Conservation (phyloP, 2,113 vertebrate species). For the Puma concolor region DNA sequence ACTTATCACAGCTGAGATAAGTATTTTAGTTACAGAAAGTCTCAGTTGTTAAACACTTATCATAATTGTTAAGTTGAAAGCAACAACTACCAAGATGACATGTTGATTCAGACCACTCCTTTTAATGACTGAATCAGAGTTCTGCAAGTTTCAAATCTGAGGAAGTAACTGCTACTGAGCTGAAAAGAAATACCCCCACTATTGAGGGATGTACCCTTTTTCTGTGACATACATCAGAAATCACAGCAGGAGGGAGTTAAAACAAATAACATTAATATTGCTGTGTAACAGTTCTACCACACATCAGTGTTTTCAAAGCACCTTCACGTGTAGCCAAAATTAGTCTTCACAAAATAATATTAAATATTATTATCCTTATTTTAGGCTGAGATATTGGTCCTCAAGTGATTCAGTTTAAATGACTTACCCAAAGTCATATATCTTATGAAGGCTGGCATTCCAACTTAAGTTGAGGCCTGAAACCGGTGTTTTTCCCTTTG, state of each 20-base stretch:
- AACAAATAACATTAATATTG: constrained; percentile 22
- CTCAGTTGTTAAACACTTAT: constrained; percentile 51
- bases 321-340: not conserved
- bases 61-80: constrained; percentile 67
- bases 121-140: constrained; percentile 49
- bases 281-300: not conserved
- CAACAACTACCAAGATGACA: constrained; percentile 44
- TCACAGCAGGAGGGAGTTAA: not conserved
- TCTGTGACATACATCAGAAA: not conserved
- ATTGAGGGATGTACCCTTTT: not conserved
- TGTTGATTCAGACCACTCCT: constrained; percentile 53
- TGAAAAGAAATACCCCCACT: constrained; percentile 17
- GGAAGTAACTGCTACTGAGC: not conserved
- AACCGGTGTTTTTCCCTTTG: not conserved
- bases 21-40: constrained; percentile 46
- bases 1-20: not conserved
- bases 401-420: not conserved
- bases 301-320: constrained; percentile 3
- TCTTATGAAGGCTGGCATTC: not conserved
- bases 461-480: not conserved
- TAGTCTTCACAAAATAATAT: not conserved
- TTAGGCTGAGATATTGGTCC: not conserved
- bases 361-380: not conserved
- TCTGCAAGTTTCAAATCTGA: constrained; percentile 12
- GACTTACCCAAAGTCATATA: not conserved